Evolutionary conservation across 2,797 vertebrate genomes (phyloP), one percentile per base, ranked within the genome.

Genomic region (Helarctos malayanus): DNA sequence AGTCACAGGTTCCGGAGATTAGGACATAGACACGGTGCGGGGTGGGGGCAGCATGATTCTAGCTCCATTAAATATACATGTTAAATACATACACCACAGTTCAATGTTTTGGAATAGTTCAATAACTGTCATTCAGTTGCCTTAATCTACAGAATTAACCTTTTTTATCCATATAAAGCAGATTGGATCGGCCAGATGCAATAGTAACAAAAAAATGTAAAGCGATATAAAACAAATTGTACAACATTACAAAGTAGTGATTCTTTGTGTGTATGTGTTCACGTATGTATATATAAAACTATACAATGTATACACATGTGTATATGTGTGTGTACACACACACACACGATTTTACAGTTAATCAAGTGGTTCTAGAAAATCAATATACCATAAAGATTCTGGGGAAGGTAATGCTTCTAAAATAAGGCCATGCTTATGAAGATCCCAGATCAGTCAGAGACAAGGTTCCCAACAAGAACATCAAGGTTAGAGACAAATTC

Each of bases 161-260:
- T 56, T 89, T 95, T 95, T 95, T 49, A 82, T 61, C 78, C 80
- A 90, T 75, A 88, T 79, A 93, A 97, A 92, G 92, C 29, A 61
- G 52, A 86, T 84, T 89, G 95, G 95, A 54, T 54, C 41, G 29
- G 45, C 16, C 82, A 91, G 73, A 94, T 49, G 35, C 6, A 95
- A 95, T 2, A 90, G 38, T 56, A 56, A 47, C 59, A 88, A 75
- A 89, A 94, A 83, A 79, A 52, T 27, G 41, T 25, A 87, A 27
- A 92, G 52, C 63, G 1, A 93, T 65, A 56, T 41, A 91, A 89
- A 95, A 91, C 12, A 81, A 84, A 87, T n/a, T 95, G 78, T 95
- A 97, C 75, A 96, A 52, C 61, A 84, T 91, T 76, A 80, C 68
- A 94, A 94, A 97, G 96, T 85, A 97, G 96, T 95, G 94, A 63